phyloP scores from a whole-genome alignment of 1,140 invertebrate genomes.

The fruit fly (Drosophila melanogaster) region DNA sequence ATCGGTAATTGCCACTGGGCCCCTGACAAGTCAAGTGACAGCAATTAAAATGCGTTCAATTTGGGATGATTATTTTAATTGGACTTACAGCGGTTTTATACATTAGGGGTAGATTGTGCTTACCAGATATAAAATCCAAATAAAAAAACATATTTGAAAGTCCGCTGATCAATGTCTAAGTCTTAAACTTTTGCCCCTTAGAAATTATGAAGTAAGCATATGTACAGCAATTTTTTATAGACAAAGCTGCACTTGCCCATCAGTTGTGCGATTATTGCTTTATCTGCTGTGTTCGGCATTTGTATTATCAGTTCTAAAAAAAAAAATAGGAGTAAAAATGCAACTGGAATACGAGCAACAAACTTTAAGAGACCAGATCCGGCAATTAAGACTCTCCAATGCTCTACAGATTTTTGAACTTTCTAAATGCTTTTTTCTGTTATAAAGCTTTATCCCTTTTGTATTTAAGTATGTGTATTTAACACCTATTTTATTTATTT shows the following conservation, averaged over 20 bases:
- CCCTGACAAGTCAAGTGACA: slow-evolving; percentile 47
- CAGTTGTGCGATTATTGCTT: slow-evolving; percentile 4
- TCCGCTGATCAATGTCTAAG: slow-evolving; percentile 9
- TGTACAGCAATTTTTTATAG: not conserved
- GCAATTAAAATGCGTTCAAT: slow-evolving; percentile 47
- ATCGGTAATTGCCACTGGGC: slow-evolving; percentile 38
- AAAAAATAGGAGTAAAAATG: slow-evolving; percentile 1
- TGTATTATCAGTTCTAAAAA: slow-evolving; percentile 24
- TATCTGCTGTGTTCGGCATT: slow-evolving; percentile 26
- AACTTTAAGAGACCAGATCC: not conserved
- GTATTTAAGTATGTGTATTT: no score
- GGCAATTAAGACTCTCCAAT: slow-evolving; percentile 3
- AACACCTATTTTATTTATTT: no score
- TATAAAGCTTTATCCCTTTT: no score
- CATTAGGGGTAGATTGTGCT: slow-evolving; percentile 12
- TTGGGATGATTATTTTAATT: slow-evolving; percentile 31
- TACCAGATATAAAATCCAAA: slow-evolving; percentile 8
- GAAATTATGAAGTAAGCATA: not conserved
- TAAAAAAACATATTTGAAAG: slow-evolving; percentile 10
- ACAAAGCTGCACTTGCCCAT: slow-evolving; percentile 12
- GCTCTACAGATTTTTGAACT: not conserved
- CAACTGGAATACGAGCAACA: slow-evolving; percentile 10
- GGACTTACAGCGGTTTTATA: not conserved
- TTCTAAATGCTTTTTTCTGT: no score
- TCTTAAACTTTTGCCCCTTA: not conserved